These are phyloP conservation scores for Tetranychus truncatus DNA, from an alignment of 2,888 invertebrate species.

Conservation along the genomic window DNA sequence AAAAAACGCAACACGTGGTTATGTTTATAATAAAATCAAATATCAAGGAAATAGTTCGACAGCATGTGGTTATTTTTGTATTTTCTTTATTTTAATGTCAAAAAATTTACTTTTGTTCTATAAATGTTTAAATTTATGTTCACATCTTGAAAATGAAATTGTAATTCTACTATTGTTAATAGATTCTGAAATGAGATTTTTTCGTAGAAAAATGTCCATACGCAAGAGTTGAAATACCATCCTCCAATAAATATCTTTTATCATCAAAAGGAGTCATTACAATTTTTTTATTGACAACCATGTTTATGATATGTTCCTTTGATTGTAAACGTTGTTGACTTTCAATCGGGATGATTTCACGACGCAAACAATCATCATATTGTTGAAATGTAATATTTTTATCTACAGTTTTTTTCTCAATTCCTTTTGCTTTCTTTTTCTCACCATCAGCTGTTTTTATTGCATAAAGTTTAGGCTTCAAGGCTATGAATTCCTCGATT, in stretches of 20 bases:
- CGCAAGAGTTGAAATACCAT: neutral
- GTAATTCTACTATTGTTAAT: neutral
- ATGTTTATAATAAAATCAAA: neutral
- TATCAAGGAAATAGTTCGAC: neutral
- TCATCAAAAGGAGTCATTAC: neutral
- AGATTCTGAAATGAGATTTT: neutral
- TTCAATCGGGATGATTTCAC: neutral
- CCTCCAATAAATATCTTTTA: neutral
- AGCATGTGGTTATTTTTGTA: conserved; percentile 7
- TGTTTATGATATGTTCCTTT: neutral
- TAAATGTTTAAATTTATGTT: neutral
- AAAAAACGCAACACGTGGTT: neutral
- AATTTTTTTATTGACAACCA: neutral
- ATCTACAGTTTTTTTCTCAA: neutral
- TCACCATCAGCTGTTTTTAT: neutral
- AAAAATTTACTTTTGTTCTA: neutral
- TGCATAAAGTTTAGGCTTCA: neutral
- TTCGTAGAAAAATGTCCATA: neutral
- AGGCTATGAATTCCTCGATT: neutral
- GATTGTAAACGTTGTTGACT: neutral
- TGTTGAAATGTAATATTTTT: neutral
- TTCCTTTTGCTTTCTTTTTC: neutral
- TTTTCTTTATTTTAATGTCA: neutral
- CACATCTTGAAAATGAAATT: neutral
- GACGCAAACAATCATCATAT: neutral